A percentile compares a stretch with the other conserved stretches of the same genome.
Evolutionary conservation across 1,140 invertebrate genomes (phyloP).

Genomic region (Papilio helenus): DNA sequence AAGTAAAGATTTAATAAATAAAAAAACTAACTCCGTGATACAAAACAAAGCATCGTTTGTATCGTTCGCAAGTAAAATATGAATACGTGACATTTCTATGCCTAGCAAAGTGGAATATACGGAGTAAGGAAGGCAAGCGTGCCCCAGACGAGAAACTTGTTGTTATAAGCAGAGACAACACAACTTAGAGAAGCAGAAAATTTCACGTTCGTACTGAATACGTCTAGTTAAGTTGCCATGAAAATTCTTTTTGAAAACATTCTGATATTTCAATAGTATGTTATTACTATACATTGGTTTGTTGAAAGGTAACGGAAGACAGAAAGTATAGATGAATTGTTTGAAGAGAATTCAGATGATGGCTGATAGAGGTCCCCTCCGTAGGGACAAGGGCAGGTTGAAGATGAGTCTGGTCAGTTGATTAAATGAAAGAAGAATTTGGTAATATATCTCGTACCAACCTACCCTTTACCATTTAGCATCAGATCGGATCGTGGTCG

Average conservation of each 20-base stretch:
- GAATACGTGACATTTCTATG: constrained; percentile 38
- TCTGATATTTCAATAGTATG: neutral
- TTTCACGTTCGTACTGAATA: constrained; percentile 24
- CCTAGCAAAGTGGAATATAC: constrained; percentile 28
- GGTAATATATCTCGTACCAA: too few relatives aligned
- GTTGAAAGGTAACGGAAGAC: neutral
- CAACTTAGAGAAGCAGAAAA: constrained; percentile 34
- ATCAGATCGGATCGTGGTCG: too few relatives aligned
- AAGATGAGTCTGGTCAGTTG: too few relatives aligned
- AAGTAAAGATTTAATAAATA: constrained; percentile 3
- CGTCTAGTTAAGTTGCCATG: constrained; percentile 4
- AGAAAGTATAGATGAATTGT: too few relatives aligned
- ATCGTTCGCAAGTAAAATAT: constrained; percentile 36
- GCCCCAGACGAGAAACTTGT: constrained; percentile 31
- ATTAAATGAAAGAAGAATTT: too few relatives aligned
- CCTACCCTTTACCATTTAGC: too few relatives aligned
- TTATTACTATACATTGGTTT: neutral
- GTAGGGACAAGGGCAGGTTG: too few relatives aligned
- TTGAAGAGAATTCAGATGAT: too few relatives aligned
- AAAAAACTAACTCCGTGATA: neutral
- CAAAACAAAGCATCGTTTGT: constrained; percentile 23
- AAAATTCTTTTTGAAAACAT: constrained; percentile 10
- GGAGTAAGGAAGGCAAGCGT: constrained; percentile 6
- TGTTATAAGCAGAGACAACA: constrained; percentile 37
- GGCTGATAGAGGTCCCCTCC: too few relatives aligned